Base-by-base conservation (phyloP, 1,140 invertebrate species). In the Bombus vancouverensis region DNA sequence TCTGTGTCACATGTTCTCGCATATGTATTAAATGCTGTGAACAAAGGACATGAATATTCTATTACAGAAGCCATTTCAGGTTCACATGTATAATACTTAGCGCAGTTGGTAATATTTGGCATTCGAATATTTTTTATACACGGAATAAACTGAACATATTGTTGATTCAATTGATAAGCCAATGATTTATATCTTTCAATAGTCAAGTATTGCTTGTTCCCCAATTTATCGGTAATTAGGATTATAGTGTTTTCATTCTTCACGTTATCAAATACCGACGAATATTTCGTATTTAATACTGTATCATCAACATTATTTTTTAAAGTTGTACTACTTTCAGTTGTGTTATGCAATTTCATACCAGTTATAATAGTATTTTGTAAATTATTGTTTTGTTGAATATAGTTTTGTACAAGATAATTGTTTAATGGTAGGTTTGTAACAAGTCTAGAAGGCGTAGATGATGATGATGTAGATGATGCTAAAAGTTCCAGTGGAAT, bases 11-110 rank as follows among this genome's bases (percentile, higher is more conserved):
- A 96, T 8, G 94, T 93, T 81, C 93, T 93, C 22, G 92, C 94
- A 44, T 93, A 90, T 66, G 90, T 81, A 84, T 96, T 96, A 77
- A 96, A 96, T 0, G 94, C 95, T 0, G 95, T 96, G 32, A 94
- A 93, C 12, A 92, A 88, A 0, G 96, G 95, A 88, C 96, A 96
- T 5, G 93, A 92, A 85, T 95, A 96, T 53, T 95, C 93, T 1
- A 93, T 76, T 0, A 96, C 89, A 70, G 92, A 92, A 37, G 95
- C 93, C 57, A 92, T 93, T 87, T 94, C 93, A 37, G 95, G 94
- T 80, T 95, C 94, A 81, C 96, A 96, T 0, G 93, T 94, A 80
- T 96, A 96, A 83, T 96, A 96, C n/a, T 93, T 95, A 0, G 91
- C 94, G 71, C 96, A 96, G 76, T 96, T 94, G 0, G 95, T 96